Conservation (phyloP, 23 tunicate species). For the Halocynthia roretzi region DNA sequence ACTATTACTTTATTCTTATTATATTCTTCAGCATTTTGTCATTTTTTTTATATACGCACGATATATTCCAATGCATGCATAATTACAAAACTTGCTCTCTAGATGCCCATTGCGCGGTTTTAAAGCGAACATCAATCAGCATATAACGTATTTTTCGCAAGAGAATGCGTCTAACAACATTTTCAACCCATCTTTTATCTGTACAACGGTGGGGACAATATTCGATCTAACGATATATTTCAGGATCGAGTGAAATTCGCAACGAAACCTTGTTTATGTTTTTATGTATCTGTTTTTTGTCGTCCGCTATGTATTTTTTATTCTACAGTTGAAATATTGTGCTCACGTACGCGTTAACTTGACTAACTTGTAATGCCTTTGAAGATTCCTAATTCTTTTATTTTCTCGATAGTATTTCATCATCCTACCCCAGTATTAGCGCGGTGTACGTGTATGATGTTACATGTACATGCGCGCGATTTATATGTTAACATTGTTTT, state of each 20-base stretch:
- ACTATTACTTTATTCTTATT: neutral
- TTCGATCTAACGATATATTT: too few species aligned
- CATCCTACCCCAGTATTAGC: conserved; percentile 6
- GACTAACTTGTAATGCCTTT: neutral
- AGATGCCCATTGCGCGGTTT: conserved; percentile 7
- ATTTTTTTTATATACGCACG: neutral
- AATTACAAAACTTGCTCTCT: conserved; percentile 19
- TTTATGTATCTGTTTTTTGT: neutral
- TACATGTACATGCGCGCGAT: neutral
- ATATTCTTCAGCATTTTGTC: conserved; percentile 3
- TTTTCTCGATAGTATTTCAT: neutral
- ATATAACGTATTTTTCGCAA: too few species aligned
- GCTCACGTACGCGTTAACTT: neutral
- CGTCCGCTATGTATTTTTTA: neutral
- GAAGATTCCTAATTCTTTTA: neutral
- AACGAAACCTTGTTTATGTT: neutral
- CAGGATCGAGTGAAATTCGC: too few species aligned
- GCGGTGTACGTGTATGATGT: conserved; percentile 2
- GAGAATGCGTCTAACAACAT: too few species aligned
- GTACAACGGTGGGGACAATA: too few species aligned
- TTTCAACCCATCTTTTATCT: too few species aligned
- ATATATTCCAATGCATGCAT: conserved; percentile 17
- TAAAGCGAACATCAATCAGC: neutral
- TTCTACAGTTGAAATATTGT: conserved; percentile 8
- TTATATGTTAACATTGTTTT: neutral